Evolutionary conservation across 30 jellyfish, hydroid and myxozoan genomes (phyloP).

Genomic region (Mastigias papua): DNA sequence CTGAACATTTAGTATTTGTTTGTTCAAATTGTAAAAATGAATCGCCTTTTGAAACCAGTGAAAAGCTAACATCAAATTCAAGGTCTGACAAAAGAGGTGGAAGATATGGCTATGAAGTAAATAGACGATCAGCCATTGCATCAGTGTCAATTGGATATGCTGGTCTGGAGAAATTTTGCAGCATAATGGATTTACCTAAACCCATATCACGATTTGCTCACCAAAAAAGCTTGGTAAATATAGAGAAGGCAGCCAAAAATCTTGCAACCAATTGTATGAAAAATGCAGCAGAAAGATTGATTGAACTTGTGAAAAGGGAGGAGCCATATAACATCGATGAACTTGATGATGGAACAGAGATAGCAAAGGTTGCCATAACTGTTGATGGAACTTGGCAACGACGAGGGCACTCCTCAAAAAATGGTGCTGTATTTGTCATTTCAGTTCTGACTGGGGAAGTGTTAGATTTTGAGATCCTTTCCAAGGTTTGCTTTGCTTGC

Average conservation of each 20-base stretch:
- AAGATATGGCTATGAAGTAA: slow-evolving; percentile 2
- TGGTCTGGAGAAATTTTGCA: slow-evolving; percentile 8
- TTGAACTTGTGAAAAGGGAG: slow-evolving; percentile 25
- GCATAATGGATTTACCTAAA: too few relatives aligned
- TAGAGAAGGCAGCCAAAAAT: too few relatives aligned
- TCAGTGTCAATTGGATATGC: slow-evolving; percentile 17
- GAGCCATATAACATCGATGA: not conserved
- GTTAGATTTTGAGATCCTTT: too few relatives aligned
- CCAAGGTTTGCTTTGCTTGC: too few relatives aligned
- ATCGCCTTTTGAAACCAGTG: slow-evolving; percentile 10
- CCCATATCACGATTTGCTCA: too few relatives aligned
- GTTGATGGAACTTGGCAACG: too few relatives aligned
- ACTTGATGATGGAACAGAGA: slow-evolving; percentile 19
- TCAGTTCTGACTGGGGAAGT: too few relatives aligned
- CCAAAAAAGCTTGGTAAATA: too few relatives aligned
- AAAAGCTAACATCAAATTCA: not conserved
- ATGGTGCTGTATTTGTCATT: too few relatives aligned
- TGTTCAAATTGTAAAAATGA: not conserved
- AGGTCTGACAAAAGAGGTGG: slow-evolving; percentile 26
- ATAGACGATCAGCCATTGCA: slow-evolving; percentile 23
- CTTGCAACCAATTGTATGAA: too few relatives aligned
- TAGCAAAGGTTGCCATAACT: too few relatives aligned
- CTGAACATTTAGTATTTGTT: not conserved
- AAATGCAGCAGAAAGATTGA: slow-evolving; percentile 8
- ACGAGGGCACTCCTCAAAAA: too few relatives aligned